These are phyloP conservation scores for Drosophila teissieri DNA, from an alignment of 1,140 invertebrate species.

Conservation along the genomic window DNA sequence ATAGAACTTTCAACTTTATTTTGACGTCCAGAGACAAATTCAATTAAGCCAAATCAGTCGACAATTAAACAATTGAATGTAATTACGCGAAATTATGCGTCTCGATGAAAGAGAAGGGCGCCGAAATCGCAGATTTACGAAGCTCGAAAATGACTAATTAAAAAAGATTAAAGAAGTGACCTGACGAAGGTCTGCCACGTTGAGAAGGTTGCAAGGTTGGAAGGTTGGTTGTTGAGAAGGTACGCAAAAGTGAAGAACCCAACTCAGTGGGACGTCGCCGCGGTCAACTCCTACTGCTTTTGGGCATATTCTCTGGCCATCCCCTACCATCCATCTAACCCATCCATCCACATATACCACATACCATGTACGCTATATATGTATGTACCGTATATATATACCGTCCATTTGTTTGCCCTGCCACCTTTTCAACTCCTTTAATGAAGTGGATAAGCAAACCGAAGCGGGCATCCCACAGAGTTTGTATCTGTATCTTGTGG, in stretches of 20 bases:
- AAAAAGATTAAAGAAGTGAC: conserved; percentile 72
- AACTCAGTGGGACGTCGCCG: conserved; percentile 47
- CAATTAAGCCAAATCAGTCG: conserved; percentile 67
- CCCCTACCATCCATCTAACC: neutral
- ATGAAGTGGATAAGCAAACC: conserved; percentile 74
- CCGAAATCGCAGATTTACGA: conserved; percentile 15
- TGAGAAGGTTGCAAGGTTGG: neutral
- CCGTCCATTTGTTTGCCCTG: conserved; percentile 12
- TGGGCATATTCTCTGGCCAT: neutral
- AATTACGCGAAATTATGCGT: conserved; percentile 63
- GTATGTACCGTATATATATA: too few species aligned
- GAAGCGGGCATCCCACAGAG: conserved; percentile 48
- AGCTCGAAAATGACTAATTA: conserved; percentile 59
- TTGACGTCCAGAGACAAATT: conserved; percentile 39
- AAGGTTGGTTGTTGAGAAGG: too few species aligned
- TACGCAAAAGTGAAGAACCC: conserved; percentile 18
- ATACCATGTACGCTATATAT: neutral
- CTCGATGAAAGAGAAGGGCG: conserved; percentile 14
- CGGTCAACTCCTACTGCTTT: conserved; percentile 43
- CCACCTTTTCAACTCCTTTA: conserved; percentile 66
- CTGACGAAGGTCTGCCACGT: conserved; percentile 28
- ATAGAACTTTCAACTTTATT: conserved; percentile 43
- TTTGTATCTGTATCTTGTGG: conserved; percentile 22
- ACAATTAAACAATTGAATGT: conserved; percentile 74
- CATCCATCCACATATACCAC: neutral